Evolutionary conservation across 2,113 vertebrate genomes (phyloP), one percentile per base, ranked within the genome.

Genomic region (Mesembrinibis cayennensis): DNA sequence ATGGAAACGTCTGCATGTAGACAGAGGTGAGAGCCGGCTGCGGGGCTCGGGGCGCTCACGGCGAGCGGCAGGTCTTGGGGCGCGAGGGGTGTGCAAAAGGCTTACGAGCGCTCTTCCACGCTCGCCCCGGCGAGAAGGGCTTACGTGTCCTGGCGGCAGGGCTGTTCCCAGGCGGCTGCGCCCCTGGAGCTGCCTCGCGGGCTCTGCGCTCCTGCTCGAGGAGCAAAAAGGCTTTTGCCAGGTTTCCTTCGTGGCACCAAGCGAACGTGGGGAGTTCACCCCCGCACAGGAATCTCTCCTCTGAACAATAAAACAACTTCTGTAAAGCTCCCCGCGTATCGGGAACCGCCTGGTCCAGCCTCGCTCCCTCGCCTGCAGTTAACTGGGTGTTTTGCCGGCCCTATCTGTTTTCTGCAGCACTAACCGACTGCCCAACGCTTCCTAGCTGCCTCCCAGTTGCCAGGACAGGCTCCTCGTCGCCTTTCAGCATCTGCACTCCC

Each of bases 251-350:
- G 10, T 26, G 47, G 13, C 29, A 2, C n/a, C 9, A 55, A 16
- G 49, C 5, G 11, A 11, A 4, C 0, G 7, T 0, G 4, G 49
- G 40, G 58, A 8, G 58, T 11, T 65, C 12, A 4, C 49, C 34
- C 55, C n/a, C 2, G 2, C 14, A 3, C 27, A 32, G 44, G 52
- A 11, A 22, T 23, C 26, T 22, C 20, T 26, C 20, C 36, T 26
- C 58, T 4, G 18, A 15, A 8, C 9, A 1, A 14, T 8, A 13
- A 18, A 29, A 8, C 58, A 9, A 1, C 18, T 45, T 2, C 50
- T 8, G 29, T 7, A 5, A 10, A 29, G 23, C 53, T 45, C 27
- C 55, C 25, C 0, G 3, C 3, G 0, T 11, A 4, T 2, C 27
- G 44, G 36, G 36, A 42, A 4, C n/a, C 0, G 2, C 2, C 56